A percentile compares a stretch with the other conserved stretches of the same genome.
Evolutionary conservation across 2,113 vertebrate genomes (phyloP).

Genomic region (Xyliphius kryptos): DNA sequence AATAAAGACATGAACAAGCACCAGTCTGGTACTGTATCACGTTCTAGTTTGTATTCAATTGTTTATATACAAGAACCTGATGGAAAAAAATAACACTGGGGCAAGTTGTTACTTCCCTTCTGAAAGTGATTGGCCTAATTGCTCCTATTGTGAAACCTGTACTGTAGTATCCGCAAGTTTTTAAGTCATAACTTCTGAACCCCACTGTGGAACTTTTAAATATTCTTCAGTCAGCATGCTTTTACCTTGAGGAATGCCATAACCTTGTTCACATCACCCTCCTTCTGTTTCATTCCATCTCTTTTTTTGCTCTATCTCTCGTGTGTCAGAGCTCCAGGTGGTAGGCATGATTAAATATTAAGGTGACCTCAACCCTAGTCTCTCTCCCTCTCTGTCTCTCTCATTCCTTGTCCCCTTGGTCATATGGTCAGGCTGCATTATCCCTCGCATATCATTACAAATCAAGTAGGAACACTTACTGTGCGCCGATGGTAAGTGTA

Average conservation of each 20-base stretch:
- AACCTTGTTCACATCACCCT: conserved; percentile 22
- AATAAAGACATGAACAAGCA: too few relatives aligned
- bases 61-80: too few relatives aligned
- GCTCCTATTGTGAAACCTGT: neutral
- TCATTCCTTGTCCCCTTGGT: conserved; percentile 44
- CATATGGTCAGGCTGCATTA: conserved; percentile 49
- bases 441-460: too few relatives aligned
- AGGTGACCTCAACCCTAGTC: conserved; percentile 36
- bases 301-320: conserved; percentile 15
- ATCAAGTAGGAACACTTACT: too few relatives aligned
- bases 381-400: conserved; percentile 23
- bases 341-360: conserved; percentile 37
- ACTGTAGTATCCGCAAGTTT: neutral
- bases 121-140: too few relatives aligned
- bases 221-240: conserved; percentile 26
- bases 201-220: conserved; percentile 18
- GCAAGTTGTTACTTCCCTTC: too few relatives aligned
- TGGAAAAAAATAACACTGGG: too few relatives aligned
- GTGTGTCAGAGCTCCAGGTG: conserved; percentile 34
- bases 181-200: neutral
- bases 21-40: too few relatives aligned
- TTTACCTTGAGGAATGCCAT: conserved; percentile 28
- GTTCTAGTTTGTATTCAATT: too few relatives aligned
- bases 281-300: conserved; percentile 22
- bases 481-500: too few relatives aligned